These are phyloP conservation scores for Hypotaenidia philippensis DNA, from an alignment of 2,797 vertebrate genomes.

Conservation along the genomic window DNA sequence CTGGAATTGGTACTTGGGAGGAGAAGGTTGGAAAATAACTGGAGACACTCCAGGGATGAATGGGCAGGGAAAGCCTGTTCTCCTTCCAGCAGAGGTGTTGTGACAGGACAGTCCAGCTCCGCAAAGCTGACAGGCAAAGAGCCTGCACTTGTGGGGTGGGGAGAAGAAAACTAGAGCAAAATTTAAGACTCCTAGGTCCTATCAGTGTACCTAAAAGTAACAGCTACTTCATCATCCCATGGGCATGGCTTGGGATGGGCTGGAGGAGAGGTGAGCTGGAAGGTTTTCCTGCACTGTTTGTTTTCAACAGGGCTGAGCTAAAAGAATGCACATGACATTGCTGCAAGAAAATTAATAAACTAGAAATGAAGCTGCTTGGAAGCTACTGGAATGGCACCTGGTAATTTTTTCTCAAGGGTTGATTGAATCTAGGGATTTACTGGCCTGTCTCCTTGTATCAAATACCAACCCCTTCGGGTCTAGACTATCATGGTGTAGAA, in stretches of 20 bases:
- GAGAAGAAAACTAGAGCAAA: not conserved
- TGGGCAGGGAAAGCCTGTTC: conserved; percentile 35
- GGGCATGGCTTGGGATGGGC: not conserved
- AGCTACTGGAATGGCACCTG: not conserved
- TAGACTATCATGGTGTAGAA: not conserved
- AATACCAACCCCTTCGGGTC: not conserved
- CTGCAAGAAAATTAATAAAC: not conserved
- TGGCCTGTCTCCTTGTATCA: not conserved
- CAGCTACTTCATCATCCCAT: not conserved
- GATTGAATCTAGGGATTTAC: not conserved
- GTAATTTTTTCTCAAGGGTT: not conserved
- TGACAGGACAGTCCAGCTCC: not conserved
- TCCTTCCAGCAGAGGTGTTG: not conserved
- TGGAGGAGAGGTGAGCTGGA: not conserved
- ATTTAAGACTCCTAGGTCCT: not conserved
- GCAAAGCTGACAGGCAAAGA: not conserved
- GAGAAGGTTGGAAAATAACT: conserved; percentile 29
- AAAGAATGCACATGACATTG: not conserved
- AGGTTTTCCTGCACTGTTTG: not conserved
- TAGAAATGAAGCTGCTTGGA: not conserved
- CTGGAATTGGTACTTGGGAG: not conserved
- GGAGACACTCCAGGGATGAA: not conserved
- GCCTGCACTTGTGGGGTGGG: not conserved
- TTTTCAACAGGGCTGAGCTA: not conserved
- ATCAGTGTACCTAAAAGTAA: not conserved